Evolutionary conservation across 1,140 invertebrate species (phyloP), one percentile per base, ranked within the genome.

Genomic region (Neelides sp.): DNA sequence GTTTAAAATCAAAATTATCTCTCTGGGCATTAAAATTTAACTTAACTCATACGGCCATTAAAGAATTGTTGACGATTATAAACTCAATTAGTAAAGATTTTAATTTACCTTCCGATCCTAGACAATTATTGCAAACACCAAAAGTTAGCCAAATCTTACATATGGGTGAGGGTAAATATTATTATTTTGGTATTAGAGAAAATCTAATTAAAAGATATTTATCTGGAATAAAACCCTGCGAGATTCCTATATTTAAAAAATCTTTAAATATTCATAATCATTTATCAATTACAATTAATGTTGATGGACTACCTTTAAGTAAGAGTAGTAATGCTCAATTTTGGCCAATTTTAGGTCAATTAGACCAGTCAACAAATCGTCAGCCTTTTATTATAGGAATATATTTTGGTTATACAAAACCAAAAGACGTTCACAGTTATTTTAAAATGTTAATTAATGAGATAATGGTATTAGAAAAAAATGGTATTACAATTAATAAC

Each of bases 401-500:
- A 20, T 55, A 22, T 47, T 51, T 26, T 34, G 54, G 54, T 17
- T 3, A 39, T 8, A 3, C 8, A 4, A 55, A 55, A 36, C 54
- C 54, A 19, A 15, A 4, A 1, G 24, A 46, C 30, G 22, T 44
- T 4, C n/a, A 26, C 4, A 30, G 43, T 15, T 57, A 41, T 50
- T 27, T 57, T 22, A 3, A n/a, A 5, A 5, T 23, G 8, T 57
- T 54, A 34, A 35, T 54, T 20, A 22, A 50, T 1, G 61, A 64
- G 54, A 17, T 49, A 13, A 39, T 12, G 20, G 7, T 12, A 1
- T 37, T 52, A 51, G 34, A 44, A 40, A n/a, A 44, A 12, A n/a
- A 40, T 10, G 36, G 37, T n/a, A 5, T 56, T 19, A 5, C 4
- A 7, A 2, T 44, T 8, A 36, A 45, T 15, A n/a, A 19, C 27